Percentiles rank a stretch among this genome's conserved stretches.
phyloP scores from a whole-genome alignment of 2,113 vertebrate species.

The Trematocara stigmaticum region DNA sequence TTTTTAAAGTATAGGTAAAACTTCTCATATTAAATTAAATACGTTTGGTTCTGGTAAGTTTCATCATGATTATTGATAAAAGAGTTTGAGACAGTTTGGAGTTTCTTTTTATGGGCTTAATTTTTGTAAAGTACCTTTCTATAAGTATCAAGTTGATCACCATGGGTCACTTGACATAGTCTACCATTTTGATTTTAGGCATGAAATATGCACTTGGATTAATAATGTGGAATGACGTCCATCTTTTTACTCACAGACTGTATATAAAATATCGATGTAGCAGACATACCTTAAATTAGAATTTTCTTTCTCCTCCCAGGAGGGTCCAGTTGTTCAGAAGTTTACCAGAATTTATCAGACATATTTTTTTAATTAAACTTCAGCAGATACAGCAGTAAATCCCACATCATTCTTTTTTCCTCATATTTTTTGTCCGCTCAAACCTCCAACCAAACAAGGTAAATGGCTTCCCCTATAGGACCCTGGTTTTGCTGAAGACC shows the following conservation, averaged over 20 bases:
- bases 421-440: not conserved
- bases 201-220: not conserved
- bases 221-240: not conserved
- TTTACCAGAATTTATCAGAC: not conserved
- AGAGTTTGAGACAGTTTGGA: not conserved
- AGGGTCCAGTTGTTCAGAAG: not conserved
- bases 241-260: not conserved
- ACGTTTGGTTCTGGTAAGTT: not conserved
- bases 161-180: not conserved
- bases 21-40: not conserved
- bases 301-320: fast-evolving
- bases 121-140: not conserved
- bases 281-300: not conserved
- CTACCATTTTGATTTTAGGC: not conserved
- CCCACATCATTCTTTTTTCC: not conserved
- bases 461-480: not conserved
- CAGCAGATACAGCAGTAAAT: not conserved
- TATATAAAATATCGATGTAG: not conserved
- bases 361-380: not conserved
- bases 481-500: not conserved
- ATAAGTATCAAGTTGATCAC: not conserved
- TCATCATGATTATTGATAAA: not conserved
- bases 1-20: not conserved
- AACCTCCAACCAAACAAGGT: not conserved
- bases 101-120: not conserved